Percentiles rank a stretch among this genome's conserved stretches.
These are phyloP conservation scores for Shinisaurus crocodilurus DNA, from an alignment of 2,113 vertebrate species.

Conservation along the genomic window DNA sequence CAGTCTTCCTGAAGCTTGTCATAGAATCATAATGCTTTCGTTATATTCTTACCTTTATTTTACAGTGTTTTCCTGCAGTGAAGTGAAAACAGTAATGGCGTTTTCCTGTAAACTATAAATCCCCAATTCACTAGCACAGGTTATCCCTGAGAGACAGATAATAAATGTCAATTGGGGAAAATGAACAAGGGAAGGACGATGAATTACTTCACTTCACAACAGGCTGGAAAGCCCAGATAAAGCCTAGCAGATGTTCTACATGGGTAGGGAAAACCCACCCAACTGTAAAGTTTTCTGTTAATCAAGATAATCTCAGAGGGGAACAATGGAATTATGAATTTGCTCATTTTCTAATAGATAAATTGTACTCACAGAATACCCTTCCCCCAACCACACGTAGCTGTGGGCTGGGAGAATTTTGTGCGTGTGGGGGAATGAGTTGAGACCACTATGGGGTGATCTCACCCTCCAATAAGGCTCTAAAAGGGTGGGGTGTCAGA, in stretches of 20 bases:
- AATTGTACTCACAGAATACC: background rate
- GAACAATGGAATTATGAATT: background rate
- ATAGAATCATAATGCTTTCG: background rate
- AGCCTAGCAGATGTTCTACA: conserved; percentile 12
- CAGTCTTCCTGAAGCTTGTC: background rate
- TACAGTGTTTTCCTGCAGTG: background rate
- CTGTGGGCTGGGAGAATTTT: no score
- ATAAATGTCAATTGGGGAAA: conserved; percentile 4
- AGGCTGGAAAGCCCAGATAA: background rate
- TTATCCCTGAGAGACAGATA: background rate
- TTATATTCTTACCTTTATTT: background rate
- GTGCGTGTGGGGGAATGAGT: no score
- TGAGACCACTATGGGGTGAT: no score
- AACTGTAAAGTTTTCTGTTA: background rate
- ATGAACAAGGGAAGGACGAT: background rate
- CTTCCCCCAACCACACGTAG: no score
- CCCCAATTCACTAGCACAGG: background rate
- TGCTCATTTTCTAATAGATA: background rate
- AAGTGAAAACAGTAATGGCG: background rate
- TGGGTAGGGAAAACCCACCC: background rate
- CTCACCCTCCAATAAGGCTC: no score
- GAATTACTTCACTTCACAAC: background rate
- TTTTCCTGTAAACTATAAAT: conserved; percentile 9
- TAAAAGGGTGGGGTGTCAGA: no score
- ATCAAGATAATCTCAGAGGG: background rate